Evolutionary conservation across 1,140 invertebrate species (phyloP).

Genomic region (Drosophila ogumai): DNA sequence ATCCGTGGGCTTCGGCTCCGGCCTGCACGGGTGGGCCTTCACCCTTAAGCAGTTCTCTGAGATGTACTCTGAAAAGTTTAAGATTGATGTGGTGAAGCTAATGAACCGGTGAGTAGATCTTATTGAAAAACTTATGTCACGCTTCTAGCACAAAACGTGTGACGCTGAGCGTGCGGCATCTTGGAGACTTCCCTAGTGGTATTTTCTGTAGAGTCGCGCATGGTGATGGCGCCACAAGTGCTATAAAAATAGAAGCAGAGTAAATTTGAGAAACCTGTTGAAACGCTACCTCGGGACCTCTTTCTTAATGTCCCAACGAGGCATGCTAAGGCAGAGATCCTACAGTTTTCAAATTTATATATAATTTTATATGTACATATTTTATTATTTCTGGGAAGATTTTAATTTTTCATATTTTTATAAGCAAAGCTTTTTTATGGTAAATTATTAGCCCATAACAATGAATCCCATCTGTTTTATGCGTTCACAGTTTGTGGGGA

Average conservation of each 20-base stretch:
- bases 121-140: not conserved
- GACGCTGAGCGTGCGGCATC: constrained; percentile 69
- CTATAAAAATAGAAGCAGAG: constrained; percentile 82
- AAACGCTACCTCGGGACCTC: constrained; percentile 87
- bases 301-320: constrained; percentile 87
- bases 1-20: constrained; percentile 99
- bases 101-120: constrained; percentile 92
- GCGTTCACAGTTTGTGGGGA: constrained; percentile 90
- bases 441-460: not conserved
- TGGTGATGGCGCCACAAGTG: constrained; percentile 80
- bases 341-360: constrained; percentile 26
- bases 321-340: constrained; percentile 84
- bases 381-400: not conserved
- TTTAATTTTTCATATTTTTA: not conserved
- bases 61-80: constrained; percentile 99
- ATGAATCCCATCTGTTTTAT: not conserved
- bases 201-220: constrained; percentile 48
- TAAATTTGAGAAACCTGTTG: constrained; percentile 53
- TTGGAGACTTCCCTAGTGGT: constrained; percentile 20
- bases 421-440: not conserved
- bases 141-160: constrained; percentile 85
- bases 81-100: constrained; percentile 98
- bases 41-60: constrained; percentile 99
- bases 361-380: not conserved
- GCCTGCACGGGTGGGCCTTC: constrained; percentile 99